Conservation (phyloP, 2,113 vertebrate species). For the Casuarius casuarius region DNA sequence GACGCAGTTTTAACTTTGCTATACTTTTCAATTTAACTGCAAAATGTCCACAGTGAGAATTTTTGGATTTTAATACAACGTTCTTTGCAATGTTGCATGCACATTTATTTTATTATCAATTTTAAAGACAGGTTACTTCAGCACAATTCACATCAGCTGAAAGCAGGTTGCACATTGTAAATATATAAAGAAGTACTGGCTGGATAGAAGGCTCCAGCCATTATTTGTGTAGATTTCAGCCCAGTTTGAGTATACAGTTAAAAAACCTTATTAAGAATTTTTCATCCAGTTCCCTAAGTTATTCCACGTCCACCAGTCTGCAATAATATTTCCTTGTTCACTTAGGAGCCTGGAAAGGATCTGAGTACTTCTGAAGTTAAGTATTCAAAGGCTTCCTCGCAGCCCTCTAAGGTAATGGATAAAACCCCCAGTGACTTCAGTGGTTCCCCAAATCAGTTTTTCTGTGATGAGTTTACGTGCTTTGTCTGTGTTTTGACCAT, state of each 20-base stretch:
- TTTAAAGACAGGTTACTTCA: background rate
- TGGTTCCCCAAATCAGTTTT: background rate
- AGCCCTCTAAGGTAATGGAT: background rate
- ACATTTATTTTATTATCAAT: background rate
- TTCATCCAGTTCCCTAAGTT: background rate
- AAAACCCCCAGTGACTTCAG: background rate
- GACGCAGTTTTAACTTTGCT: background rate
- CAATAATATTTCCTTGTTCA: background rate
- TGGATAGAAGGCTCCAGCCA: background rate
- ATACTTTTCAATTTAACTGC: background rate
- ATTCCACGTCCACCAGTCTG: background rate
- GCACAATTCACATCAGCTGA: background rate
- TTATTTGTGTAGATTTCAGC: background rate
- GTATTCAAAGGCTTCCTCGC: background rate
- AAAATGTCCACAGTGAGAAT: background rate
- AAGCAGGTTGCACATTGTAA: background rate
- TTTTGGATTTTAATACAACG: rapidly evolving
- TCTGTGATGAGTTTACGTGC: background rate
- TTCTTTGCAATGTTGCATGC: background rate
- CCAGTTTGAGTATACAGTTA: background rate
- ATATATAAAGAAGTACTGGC: background rate
- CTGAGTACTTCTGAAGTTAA: background rate
- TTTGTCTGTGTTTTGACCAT: background rate
- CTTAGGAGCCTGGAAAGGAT: background rate
- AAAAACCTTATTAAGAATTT: background rate